Conservation (phyloP, 2,113 vertebrate genomes). For the Elanoides forficatus region DNA sequence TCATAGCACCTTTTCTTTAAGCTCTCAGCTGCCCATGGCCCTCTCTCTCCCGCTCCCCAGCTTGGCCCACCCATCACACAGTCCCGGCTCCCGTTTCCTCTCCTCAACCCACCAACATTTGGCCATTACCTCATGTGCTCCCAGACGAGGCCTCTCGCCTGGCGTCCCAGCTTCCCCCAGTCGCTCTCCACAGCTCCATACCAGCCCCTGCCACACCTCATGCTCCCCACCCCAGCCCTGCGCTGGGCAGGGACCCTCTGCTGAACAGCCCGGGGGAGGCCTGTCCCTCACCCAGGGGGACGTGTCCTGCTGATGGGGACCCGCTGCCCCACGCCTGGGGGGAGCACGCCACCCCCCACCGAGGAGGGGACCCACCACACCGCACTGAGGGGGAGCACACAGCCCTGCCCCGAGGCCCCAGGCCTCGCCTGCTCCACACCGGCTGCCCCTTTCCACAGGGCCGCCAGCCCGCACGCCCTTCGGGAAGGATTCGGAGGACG, state of each 20-base stretch:
- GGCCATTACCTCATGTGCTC: neutral
- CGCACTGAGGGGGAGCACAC: fast-evolving
- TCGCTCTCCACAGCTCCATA: neutral
- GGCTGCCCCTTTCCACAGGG: neutral
- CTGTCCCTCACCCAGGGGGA: neutral
- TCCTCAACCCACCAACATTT: neutral
- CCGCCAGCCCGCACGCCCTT: fast-evolving
- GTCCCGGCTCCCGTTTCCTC: no score
- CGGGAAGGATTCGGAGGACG: fast-evolving
- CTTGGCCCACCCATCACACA: neutral
- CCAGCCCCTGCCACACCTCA: fast-evolving
- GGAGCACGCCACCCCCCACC: neutral
- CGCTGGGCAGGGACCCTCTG: fast-evolving
- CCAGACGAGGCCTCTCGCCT: fast-evolving
- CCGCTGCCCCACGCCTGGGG: neutral
- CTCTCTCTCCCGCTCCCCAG: fast-evolving
- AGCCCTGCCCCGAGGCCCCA: neutral
- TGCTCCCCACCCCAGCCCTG: no score
- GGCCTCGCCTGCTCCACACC: neutral
- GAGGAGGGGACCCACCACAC: no score
- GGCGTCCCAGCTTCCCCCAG: fast-evolving
- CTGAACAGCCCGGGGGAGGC: neutral
- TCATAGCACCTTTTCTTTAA: neutral
- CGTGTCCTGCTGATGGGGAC: fast-evolving
- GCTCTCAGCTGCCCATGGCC: neutral